Evolutionary conservation across 2,113 vertebrate genomes (phyloP).

Genomic region (Bujurquina vittata): DNA sequence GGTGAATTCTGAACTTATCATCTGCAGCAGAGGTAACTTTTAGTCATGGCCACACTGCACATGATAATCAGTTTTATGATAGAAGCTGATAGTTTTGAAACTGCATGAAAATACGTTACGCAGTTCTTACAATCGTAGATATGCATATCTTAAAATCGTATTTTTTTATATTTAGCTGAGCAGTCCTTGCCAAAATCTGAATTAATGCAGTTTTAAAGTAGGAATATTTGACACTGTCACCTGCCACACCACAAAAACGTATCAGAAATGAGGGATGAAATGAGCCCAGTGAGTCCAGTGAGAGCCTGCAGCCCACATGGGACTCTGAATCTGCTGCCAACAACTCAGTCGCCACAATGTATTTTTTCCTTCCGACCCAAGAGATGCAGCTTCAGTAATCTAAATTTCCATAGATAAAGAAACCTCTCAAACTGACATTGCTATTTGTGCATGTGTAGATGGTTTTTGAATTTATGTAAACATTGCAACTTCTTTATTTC

Average conservation of each 20-base stretch:
- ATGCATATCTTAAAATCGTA: not conserved
- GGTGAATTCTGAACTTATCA: conserved; percentile 9
- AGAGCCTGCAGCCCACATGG: not conserved
- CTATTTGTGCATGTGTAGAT: not conserved
- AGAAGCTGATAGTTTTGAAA: not conserved
- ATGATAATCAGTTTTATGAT: not conserved
- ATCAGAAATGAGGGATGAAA: not conserved
- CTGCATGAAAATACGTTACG: not conserved
- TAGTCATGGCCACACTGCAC: not conserved
- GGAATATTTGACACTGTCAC: not conserved
- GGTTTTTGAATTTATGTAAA: conserved; percentile 18
- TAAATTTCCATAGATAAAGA: not conserved
- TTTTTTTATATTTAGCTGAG: not conserved
- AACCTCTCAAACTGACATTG: not conserved
- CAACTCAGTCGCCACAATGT: not conserved
- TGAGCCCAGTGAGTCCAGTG: not conserved
- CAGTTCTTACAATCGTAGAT: not conserved
- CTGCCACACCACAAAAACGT: not conserved
- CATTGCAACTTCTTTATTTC: not conserved
- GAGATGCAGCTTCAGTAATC: too few species aligned
- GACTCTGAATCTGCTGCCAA: not conserved
- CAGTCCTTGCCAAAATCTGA: not conserved
- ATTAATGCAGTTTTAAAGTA: not conserved
- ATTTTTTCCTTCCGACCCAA: not conserved
- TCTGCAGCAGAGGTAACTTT: conserved; percentile 11